Conservation (phyloP, 2,113 vertebrate genomes). For the Trogon melanurus region DNA sequence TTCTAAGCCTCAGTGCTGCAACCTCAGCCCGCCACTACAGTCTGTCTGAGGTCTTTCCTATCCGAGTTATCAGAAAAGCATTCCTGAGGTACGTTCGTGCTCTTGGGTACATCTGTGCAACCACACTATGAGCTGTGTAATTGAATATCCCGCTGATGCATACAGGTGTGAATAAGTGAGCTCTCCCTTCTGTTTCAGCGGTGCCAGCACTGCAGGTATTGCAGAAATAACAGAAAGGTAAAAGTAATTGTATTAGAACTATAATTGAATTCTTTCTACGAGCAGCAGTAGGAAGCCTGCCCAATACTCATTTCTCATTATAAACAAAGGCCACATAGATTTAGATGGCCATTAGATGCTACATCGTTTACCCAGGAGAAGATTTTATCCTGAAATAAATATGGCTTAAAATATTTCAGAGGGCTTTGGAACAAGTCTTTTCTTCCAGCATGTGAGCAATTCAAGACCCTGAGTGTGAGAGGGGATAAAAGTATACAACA, state of each 20-base stretch:
- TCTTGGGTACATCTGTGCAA: not conserved
- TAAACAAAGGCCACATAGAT: not conserved
- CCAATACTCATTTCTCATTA: not conserved
- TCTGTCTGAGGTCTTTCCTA: not conserved
- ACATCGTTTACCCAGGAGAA: not conserved
- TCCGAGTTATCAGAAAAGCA: not conserved
- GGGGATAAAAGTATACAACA: not conserved
- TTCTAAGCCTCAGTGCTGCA: not conserved
- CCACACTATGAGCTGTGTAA: not conserved
- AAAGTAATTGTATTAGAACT: not conserved
- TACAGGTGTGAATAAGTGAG: not conserved
- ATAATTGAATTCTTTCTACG: not conserved
- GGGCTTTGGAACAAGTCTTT: not conserved
- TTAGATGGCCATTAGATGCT: not conserved
- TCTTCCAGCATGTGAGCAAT: not conserved
- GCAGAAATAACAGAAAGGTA: not conserved
- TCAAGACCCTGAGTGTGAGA: not conserved
- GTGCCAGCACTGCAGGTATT: not conserved
- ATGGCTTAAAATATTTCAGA: not conserved
- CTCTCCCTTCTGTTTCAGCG: not conserved
- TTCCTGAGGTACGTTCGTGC: not conserved
- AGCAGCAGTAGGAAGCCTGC: not conserved
- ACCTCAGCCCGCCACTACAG: not conserved
- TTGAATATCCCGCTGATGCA: not conserved
- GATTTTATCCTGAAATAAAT: not conserved